Evolutionary conservation across 2,888 invertebrate genomes (phyloP).

Genomic region (Phortica magna): DNA sequence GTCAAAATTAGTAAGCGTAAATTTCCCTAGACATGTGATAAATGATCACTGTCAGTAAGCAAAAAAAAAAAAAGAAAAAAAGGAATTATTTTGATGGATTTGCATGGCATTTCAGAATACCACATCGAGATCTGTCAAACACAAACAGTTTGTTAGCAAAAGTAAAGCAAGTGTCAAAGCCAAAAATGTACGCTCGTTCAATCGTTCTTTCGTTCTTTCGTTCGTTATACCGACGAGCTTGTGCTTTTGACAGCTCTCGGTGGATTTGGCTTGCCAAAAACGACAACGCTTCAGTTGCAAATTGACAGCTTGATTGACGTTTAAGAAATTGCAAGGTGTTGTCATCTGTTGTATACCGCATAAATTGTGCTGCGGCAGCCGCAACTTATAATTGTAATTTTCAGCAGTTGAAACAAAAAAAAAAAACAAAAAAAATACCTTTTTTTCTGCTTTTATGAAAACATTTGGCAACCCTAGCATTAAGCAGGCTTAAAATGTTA

Average conservation of each 20-base stretch:
- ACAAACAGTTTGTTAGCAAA: slow-evolving; percentile 49
- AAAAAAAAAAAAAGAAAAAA: slow-evolving; percentile 7
- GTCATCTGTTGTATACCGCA: neutral
- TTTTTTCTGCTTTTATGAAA: neutral
- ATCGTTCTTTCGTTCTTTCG: neutral
- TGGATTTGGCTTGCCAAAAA: slow-evolving; percentile 9
- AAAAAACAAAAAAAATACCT: neutral
- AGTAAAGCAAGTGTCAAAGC: slow-evolving; percentile 37
- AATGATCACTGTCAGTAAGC: slow-evolving; percentile 21
- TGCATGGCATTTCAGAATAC: slow-evolving; percentile 48
- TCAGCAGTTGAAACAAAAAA: slow-evolving; percentile 36
- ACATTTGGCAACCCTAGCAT: neutral
- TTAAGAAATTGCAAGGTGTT: slow-evolving; percentile 60
- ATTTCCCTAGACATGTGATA: slow-evolving; percentile 26
- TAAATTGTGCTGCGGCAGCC: neutral
- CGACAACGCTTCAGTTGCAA: slow-evolving; percentile 39
- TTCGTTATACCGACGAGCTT: neutral
- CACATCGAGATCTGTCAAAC: slow-evolving; percentile 40
- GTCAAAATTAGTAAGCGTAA: slow-evolving; percentile 46
- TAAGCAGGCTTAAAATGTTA: neutral
- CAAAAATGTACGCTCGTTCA: too few species aligned
- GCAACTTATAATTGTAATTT: neutral
- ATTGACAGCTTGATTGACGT: slow-evolving; percentile 75
- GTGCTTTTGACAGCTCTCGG: slow-evolving; percentile 19
- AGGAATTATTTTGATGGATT: slow-evolving; percentile 59